Conservation (phyloP, 2,797 vertebrate species). For the Acropternis orthonyx region DNA sequence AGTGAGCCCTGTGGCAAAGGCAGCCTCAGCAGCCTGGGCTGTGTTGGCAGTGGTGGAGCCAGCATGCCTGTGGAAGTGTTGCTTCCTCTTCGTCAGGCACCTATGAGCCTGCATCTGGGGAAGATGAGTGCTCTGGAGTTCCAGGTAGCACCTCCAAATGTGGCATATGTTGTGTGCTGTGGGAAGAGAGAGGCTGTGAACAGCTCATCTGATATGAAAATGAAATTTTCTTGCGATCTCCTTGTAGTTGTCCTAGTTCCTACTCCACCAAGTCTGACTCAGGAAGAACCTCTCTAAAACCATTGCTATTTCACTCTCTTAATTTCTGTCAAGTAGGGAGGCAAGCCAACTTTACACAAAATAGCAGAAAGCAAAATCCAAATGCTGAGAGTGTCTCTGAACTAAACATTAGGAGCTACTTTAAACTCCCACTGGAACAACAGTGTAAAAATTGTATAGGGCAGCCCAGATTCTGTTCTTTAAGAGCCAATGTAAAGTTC, state of each 20-base stretch:
- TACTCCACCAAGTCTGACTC: background rate
- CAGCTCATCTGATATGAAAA: background rate
- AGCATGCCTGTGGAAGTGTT: fast-evolving
- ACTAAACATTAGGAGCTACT: background rate
- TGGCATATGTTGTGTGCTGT: background rate
- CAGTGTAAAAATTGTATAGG: background rate
- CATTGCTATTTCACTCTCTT: background rate
- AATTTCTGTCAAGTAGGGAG: background rate
- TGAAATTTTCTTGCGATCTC: fast-evolving
- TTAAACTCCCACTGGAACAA: background rate
- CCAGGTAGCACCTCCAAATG: background rate
- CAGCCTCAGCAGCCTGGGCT: background rate
- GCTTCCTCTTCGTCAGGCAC: background rate
- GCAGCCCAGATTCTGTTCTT: background rate
- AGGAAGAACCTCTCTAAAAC: background rate
- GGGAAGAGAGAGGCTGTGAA: background rate
- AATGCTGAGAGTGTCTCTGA: background rate
- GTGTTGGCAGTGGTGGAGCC: background rate
- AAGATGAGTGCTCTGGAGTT: background rate
- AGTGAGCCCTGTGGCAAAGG: background rate
- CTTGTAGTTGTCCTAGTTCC: background rate
- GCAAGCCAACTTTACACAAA: background rate
- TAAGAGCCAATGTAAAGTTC: background rate
- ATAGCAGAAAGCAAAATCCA: background rate
- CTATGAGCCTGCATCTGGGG: background rate